These are phyloP conservation scores for Reinhardtius hippoglossoides DNA, from an alignment of 2,113 vertebrate genomes.

Conservation along the genomic window DNA sequence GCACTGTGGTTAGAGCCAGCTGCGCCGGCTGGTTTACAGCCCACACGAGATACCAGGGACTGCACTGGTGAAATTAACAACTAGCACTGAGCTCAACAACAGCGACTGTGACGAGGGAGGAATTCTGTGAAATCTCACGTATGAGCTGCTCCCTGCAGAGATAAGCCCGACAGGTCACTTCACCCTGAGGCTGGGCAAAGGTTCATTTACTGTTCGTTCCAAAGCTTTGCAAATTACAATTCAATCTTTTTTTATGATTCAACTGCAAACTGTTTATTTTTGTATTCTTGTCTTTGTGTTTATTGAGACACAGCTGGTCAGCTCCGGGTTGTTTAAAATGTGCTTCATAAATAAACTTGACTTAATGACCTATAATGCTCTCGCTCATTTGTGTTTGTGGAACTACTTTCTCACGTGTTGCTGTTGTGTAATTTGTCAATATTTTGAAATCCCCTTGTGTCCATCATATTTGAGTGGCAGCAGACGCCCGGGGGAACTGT, in stretches of 20 bases:
- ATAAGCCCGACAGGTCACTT: not conserved
- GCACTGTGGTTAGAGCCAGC: not conserved
- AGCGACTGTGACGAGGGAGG: not conserved
- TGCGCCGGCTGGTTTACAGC: constrained; percentile 51
- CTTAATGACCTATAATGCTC: not conserved
- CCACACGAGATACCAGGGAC: constrained; percentile 41
- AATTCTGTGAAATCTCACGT: not conserved
- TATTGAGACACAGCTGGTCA: too few species aligned
- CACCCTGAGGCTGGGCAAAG: not conserved
- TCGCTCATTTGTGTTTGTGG: not conserved
- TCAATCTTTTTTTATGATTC: not conserved
- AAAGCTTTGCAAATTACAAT: too few species aligned
- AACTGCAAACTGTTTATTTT: not conserved
- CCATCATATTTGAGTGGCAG: too few species aligned
- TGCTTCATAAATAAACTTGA: too few species aligned
- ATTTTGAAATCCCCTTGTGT: too few species aligned
- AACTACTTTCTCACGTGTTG: too few species aligned
- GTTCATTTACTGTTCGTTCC: too few species aligned
- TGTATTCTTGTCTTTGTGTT: too few species aligned
- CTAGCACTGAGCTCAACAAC: constrained; percentile 1
- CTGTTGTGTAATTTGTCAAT: too few species aligned
- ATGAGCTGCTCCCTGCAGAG: too few species aligned
- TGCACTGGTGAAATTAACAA: constrained; percentile 17
- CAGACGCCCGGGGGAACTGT: too few species aligned
- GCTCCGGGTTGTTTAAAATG: too few species aligned